Base-by-base conservation (phyloP, 2,797 vertebrate genomes). In the Chrysocyon brachyurus region DNA sequence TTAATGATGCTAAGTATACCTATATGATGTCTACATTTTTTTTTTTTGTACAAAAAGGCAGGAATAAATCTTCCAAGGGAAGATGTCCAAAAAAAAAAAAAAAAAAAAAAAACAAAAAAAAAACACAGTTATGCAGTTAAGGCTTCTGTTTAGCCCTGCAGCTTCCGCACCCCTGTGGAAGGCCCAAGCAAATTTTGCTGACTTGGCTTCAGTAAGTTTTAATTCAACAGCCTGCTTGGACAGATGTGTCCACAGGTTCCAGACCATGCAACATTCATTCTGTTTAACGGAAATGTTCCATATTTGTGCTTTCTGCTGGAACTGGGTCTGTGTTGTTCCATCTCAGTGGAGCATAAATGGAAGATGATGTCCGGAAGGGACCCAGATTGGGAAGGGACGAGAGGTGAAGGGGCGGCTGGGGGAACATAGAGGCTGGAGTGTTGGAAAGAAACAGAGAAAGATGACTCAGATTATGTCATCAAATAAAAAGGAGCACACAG, bases 181-280 rank as follows among this genome's bases (percentile, higher is more conserved):
- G 46, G 6, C 19, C 33, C 12, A 19, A n/a, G 24, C 54, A 68
- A 78, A 83, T 96, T 92, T 87, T 97, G 95, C 96, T 96, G 72
- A 97, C 64, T 66, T 95, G 83, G 87, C 90, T 96, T 97, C 86
- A 85, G 4, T 91, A 70, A 88, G 96, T 94, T 97, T 96, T 93
- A 97, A 94, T 96, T 97, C 78, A 86, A 91, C 96, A 56, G 22
- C 73, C 56, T 3, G 8, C 52, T 90, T 91, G 75, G 93, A 87
- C 88, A 97, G 93, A 95, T 97, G 96, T 4, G 0, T 92, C 84
- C 88, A 54, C 66, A 96, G 92, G 82, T 96, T 68, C 66, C 59
- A 96, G 86, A 21, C 73, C 92, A 86, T 61, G 88, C 87, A 88
- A 63, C 72, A 83, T n/a, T 92, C 94, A 90, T 68, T 93, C 85